phyloP scores from a whole-genome alignment of 1,140 invertebrate genomes.

The Orius laevigatus region DNA sequence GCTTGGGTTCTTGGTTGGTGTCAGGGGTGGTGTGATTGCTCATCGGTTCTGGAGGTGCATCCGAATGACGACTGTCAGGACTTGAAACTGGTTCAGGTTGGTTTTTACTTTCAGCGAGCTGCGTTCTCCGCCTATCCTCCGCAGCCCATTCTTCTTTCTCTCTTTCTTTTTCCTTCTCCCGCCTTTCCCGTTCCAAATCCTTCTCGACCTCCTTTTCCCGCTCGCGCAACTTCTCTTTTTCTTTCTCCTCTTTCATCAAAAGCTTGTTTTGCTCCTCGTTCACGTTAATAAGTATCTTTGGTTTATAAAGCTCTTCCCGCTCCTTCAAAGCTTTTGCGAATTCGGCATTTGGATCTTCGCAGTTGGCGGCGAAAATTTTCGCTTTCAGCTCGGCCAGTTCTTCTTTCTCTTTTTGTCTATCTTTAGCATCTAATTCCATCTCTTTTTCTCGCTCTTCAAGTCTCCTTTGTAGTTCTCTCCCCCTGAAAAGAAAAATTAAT shows the following conservation, averaged over 20 bases:
- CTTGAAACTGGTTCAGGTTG: background rate
- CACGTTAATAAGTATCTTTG: slow-evolving; percentile 55
- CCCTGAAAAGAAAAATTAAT: slow-evolving; percentile 33
- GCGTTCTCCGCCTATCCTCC: slow-evolving; percentile 13
- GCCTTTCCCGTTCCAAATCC: slow-evolving; percentile 25
- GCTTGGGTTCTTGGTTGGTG: slow-evolving; percentile 1
- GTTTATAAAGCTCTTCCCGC: slow-evolving; percentile 68
- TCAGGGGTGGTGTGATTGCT: slow-evolving; percentile 6
- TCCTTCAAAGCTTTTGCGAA: slow-evolving; percentile 59
- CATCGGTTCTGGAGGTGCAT: slow-evolving; percentile 1
- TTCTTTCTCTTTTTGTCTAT: slow-evolving; percentile 76
- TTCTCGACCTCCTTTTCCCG: slow-evolving; percentile 28
- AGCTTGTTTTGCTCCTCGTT: slow-evolving; percentile 36
- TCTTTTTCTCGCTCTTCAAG: slow-evolving; percentile 80
- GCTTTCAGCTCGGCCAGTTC: slow-evolving; percentile 79
- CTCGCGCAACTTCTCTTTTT: slow-evolving; percentile 33
- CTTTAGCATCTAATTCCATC: slow-evolving; percentile 75
- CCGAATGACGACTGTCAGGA: slow-evolving; percentile 2
- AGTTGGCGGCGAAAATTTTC: slow-evolving; percentile 60
- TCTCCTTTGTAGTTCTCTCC: slow-evolving; percentile 74
- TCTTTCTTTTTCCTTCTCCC: slow-evolving; percentile 26
- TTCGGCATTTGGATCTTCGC: slow-evolving; percentile 59
- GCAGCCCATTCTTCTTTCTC: slow-evolving; percentile 18
- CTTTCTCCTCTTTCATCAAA: slow-evolving; percentile 34
- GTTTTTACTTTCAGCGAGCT: slow-evolving; percentile 13